Base-by-base conservation (phyloP, 2,888 invertebrate species). In the Sialis fuliginosa region DNA sequence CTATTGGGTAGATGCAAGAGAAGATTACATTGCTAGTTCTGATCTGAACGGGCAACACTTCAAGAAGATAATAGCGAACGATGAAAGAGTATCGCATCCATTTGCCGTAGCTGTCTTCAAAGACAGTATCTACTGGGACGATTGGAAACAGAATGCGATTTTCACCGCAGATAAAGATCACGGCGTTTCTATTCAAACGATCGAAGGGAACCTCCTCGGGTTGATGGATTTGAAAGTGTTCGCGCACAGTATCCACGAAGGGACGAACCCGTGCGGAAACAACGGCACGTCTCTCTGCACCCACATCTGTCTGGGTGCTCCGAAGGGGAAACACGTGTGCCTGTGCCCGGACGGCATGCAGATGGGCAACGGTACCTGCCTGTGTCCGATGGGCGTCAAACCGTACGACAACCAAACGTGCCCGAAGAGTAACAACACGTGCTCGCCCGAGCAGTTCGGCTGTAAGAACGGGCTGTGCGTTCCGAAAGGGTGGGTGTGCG, bases 61-160 rank as follows among this genome's bases (percentile, higher is more conserved):
- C 54, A 75, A 72, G 51, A 77, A 77, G 55, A 74, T 88, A 6
- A 62, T 82, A 8, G 66, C 71, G 50, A 71, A 78, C 48, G 74
- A 76, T 48, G 74, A 75, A 1, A 72, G 76, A 42, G 79, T 85
- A 0, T 74, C 80, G 0, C 89, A 90, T 70, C 90, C 90, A 5
- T 91, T 89, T 58, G 83, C 88, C 0, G 81, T 91, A 0, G 86
- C 82, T 0, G 80, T 91, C 0, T 79, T 85, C 57, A 91, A 91
- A 63, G 81, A 85, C 56, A 74, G 75, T 54, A 77, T 92, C 72
- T 90, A 83, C 58, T 91, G 90, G 90, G 85, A 90, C 57, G 91
- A 91, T 60, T 89, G 87, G 88, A 81, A 81, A 54, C 76, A 77
- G 44, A 79, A 81, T 49, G 76, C 80, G 31, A 81, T 90, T 47